Percentiles rank a stretch among this genome's conserved stretches.
These are phyloP conservation scores for Drosophila mayaguana DNA, from an alignment of 2,888 invertebrate genomes.

Conservation along the genomic window DNA sequence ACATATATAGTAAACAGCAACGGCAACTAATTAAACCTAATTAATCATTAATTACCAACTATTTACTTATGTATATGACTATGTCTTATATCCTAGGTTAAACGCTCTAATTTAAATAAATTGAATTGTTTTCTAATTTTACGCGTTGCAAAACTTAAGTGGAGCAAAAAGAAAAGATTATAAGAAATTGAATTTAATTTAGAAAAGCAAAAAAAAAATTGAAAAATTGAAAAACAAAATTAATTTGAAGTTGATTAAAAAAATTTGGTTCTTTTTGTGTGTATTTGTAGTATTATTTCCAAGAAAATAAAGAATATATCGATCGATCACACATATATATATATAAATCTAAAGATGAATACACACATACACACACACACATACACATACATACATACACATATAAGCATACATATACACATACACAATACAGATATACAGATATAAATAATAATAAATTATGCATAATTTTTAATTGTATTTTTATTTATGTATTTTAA, in stretches of 20 bases:
- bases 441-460: slow-evolving; percentile 63
- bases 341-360: slow-evolving; percentile 9
- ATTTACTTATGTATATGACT: slow-evolving; percentile 53
- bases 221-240: background rate
- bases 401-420: slow-evolving; percentile 57
- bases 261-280: slow-evolving; percentile 60
- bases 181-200: slow-evolving; percentile 47
- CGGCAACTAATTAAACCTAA: slow-evolving; percentile 53
- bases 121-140: slow-evolving; percentile 82
- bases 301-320: slow-evolving; percentile 55
- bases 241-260: slow-evolving; percentile 50
- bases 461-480: slow-evolving; percentile 70
- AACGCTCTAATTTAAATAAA: slow-evolving; percentile 67
- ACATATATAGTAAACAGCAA: slow-evolving; percentile 24
- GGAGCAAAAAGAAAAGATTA: background rate
- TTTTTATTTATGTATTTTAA: slow-evolving; percentile 75
- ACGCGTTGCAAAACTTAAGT: slow-evolving; percentile 67
- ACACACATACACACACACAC: slow-evolving; percentile 9
- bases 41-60: slow-evolving; percentile 44
- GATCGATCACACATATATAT: slow-evolving; percentile 17
- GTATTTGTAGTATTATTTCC: slow-evolving; percentile 81
- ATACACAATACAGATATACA: slow-evolving; percentile 52
- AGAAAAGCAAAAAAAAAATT: slow-evolving; percentile 24
- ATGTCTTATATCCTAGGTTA: slow-evolving; percentile 56
- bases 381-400: slow-evolving; percentile 29